Evolutionary conservation across 2,888 invertebrate species (phyloP).

Genomic region (Panzeria rudis): DNA sequence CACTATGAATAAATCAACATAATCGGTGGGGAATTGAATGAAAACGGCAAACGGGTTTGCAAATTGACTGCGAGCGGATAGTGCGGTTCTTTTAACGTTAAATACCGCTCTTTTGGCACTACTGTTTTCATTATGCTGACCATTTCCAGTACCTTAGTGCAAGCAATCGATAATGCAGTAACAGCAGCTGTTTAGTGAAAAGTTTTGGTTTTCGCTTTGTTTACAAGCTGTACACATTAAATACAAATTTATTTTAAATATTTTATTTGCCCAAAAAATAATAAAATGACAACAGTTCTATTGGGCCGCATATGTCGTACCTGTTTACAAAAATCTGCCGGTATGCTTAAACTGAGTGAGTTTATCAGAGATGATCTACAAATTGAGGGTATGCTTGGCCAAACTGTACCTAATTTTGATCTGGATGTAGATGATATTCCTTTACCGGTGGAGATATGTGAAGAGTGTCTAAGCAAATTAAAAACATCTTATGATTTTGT

Average conservation of each 20-base stretch:
- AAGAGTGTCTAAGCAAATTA: conserved; percentile 51
- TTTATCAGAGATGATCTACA: conserved; percentile 34
- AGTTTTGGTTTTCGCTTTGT: conserved; percentile 11
- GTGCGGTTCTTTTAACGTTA: no score
- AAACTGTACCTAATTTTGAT: conserved; percentile 61
- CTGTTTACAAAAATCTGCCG: conserved; percentile 56
- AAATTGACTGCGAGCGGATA: no score
- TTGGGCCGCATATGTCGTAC: conserved; percentile 69
- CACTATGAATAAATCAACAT: background rate
- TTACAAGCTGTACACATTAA: conserved; percentile 16
- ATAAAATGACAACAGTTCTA: conserved; percentile 57
- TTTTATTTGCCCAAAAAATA: background rate
- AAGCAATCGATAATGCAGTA: conserved; percentile 4
- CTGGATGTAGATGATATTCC: conserved; percentile 40
- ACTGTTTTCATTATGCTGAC: background rate
- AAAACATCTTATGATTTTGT: conserved; percentile 45
- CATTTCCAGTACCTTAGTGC: background rate
- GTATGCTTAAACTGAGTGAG: conserved; percentile 62
- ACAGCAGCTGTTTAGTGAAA: conserved; percentile 30
- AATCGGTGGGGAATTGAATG: no score
- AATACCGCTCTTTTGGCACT: background rate
- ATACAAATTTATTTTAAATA: conserved; percentile 1
- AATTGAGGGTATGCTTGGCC: conserved; percentile 58
- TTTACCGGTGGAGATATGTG: conserved; percentile 65
- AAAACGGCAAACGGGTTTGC: no score